Base-by-base conservation (phyloP, 2,113 vertebrate genomes). In the Aphelocoma coerulescens region DNA sequence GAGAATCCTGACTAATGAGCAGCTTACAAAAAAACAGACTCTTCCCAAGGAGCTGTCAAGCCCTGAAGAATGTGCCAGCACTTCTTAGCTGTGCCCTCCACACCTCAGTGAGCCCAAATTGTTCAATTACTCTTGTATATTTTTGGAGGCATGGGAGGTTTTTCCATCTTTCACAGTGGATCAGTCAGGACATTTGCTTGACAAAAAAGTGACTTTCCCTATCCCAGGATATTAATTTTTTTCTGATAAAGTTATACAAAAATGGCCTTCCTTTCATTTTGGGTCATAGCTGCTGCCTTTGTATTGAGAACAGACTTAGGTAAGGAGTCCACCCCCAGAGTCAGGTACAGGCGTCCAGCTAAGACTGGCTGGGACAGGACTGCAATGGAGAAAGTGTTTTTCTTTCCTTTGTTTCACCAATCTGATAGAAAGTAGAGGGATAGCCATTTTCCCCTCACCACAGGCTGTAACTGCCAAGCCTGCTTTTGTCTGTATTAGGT, bases 31-130 rank as follows among this genome's bases (percentile, higher is more conserved):
- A 88, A 95, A 73, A 78, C n/a, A 93, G 87, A 54, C 75, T 93
- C 54, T 89, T 93, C 75, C 66, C 8, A 11, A 96, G 72, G 52
- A 95, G 44, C 79, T 96, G 92, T 94, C 96, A 90, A 51, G 30
- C 61, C 61, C 78, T 95, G 69, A 96, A 85, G 85, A 86, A 97
- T 80, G 87, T 93, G 83, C 49, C 88, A 88, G 61, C 28, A 9
- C 39, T 93, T 35, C 41, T 54, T 80, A 65, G 71, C 91, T 92
- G 65, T 93, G 89, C 48, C 86, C 37, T 94, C 88, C 81, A 95
- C 89, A 94, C 87, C 88, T 96, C 95, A 93, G 49, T 84, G 81
- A 96, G 89, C 41, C 65, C 44, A 93, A 95, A 94, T 95, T 94
- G 84, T 78, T 88, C 93, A 91, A 94, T 96, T 97, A 86, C 21